Conservation (phyloP, 2,113 vertebrate species). For the Conger conger region DNA sequence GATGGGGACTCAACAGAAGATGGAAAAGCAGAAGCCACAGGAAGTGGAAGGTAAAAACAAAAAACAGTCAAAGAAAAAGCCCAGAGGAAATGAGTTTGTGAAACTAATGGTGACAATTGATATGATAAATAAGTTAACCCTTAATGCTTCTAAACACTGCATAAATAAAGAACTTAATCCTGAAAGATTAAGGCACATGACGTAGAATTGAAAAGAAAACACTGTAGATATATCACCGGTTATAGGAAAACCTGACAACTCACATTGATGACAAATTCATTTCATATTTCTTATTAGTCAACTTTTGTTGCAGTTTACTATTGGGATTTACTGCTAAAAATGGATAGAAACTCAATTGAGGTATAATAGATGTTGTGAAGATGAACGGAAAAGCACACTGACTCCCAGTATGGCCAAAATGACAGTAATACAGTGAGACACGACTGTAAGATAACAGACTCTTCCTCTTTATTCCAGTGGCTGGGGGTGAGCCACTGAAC, state of each 20-base stretch:
- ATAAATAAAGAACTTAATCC: too few species aligned
- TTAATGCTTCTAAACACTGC: too few species aligned
- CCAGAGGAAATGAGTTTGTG: too few species aligned
- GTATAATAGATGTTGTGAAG: neutral
- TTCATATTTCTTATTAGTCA: neutral
- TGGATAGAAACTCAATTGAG: neutral
- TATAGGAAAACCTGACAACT: too few species aligned
- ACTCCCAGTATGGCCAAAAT: neutral
- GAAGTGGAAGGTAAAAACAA: neutral
- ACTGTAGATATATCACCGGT: too few species aligned
- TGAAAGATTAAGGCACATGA: too few species aligned
- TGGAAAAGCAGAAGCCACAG: neutral
- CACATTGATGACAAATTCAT: too few species aligned
- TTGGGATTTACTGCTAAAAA: neutral
- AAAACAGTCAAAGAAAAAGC: neutral
- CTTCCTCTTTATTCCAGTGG: neutral
- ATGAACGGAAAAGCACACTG: neutral
- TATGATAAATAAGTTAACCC: too few species aligned
- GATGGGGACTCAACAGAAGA: neutral
- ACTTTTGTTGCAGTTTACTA: too few species aligned
- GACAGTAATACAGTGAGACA: neutral
- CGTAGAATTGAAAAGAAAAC: too few species aligned
- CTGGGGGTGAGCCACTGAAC: slow-evolving; percentile 22
- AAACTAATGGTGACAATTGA: too few species aligned
- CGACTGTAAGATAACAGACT: neutral